These are phyloP conservation scores for Agapornis canus DNA, from an alignment of 2,797 vertebrate genomes.

Conservation along the genomic window DNA sequence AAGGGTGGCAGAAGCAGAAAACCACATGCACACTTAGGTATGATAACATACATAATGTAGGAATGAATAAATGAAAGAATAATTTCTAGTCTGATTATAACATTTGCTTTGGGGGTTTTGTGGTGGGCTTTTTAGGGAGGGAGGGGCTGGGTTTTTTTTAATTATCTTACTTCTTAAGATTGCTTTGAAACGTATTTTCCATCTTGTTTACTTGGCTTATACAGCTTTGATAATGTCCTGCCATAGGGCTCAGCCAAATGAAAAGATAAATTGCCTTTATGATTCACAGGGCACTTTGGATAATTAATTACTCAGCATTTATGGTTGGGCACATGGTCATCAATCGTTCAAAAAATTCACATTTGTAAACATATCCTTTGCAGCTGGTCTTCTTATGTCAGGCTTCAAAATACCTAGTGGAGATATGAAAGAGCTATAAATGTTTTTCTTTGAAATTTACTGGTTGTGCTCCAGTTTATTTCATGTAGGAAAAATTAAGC, in stretches of 20 bases:
- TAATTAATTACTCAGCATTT: constrained; percentile 51
- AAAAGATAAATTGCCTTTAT: constrained; percentile 6
- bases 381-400: constrained; percentile 50
- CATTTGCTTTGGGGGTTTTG: neutral
- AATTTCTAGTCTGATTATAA: neutral
- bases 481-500: constrained; percentile 33
- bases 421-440: neutral
- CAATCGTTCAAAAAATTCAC: constrained; percentile 4
- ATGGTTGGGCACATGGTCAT: constrained; percentile 27
- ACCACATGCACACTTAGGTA: neutral
- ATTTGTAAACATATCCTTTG: constrained; percentile 57
- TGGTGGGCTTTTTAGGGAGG: neutral
- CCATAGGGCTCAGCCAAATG: neutral
- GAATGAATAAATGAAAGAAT: neutral
- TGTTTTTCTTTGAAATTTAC: constrained; percentile 43
- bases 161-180: neutral
- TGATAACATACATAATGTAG: neutral
- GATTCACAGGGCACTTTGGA: constrained; percentile 20
- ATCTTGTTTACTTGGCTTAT: neutral
- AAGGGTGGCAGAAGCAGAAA: neutral
- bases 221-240: neutral
- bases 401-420: constrained; percentile 33
- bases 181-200: neutral
- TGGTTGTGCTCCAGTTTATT: neutral
- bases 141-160: neutral